phyloP scores from a whole-genome alignment of 2,797 vertebrate species.

The Argyrosomus regius region DNA sequence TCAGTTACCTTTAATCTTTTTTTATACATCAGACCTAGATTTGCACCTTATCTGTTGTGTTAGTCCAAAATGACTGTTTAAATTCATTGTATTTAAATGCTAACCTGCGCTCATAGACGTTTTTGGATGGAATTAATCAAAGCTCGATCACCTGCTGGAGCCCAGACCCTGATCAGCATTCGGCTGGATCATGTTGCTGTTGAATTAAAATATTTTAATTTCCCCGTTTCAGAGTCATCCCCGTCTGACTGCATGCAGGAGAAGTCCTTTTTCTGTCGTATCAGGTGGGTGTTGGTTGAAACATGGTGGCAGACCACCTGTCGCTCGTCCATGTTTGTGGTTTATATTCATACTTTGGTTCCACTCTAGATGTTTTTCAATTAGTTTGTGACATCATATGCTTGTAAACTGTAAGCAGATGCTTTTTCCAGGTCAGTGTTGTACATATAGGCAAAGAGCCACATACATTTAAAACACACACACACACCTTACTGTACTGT shows the following conservation, averaged over 20 bases:
- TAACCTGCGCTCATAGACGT: constrained; percentile 9
- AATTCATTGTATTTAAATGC: constrained; percentile 36
- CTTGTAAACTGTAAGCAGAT: constrained; percentile 46
- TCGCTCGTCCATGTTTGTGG: constrained; percentile 30
- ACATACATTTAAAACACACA: constrained; percentile 4
- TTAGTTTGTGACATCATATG: constrained; percentile 62
- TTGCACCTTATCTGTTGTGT: not conserved
- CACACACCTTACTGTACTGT: not conserved
- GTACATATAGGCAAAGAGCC: constrained; percentile 24
- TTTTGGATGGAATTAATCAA: constrained; percentile 51
- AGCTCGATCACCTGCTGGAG: not conserved
- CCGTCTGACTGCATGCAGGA: constrained; percentile 91
- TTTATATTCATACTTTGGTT: constrained; percentile 69
- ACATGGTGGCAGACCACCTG: constrained; percentile 65
- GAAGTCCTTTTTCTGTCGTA: constrained; percentile 98
- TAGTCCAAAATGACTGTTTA: constrained; percentile 13
- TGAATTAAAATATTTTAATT: constrained; percentile 69
- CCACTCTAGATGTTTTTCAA: constrained; percentile 61
- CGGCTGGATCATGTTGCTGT: constrained; percentile 16
- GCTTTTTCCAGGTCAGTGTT: constrained; percentile 49
- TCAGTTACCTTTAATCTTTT: constrained; percentile 1
- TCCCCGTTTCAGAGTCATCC: constrained; percentile 80
- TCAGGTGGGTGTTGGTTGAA: constrained; percentile 87
- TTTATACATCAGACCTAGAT: not conserved
- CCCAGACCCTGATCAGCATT: not conserved